Conservation (phyloP, 2,888 invertebrate species). For the Apamea anceps region DNA sequence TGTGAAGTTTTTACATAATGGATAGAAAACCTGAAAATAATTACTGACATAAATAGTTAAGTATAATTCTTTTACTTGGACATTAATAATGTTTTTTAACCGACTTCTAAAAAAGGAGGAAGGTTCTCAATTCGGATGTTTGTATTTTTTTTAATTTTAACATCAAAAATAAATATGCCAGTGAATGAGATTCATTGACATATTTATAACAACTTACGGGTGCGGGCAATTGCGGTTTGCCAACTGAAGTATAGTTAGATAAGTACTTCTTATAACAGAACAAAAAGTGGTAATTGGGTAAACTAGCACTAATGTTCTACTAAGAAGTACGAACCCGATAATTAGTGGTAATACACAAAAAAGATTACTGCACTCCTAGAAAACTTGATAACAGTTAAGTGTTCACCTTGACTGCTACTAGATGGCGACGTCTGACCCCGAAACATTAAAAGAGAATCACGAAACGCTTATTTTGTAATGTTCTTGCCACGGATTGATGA, state of each 20-base stretch:
- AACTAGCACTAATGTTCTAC: not conserved
- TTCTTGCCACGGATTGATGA: constrained; percentile 53
- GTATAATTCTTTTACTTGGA: not conserved
- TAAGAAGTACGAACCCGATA: constrained; percentile 16
- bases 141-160: too few species aligned
- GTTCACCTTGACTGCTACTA: constrained; percentile 63
- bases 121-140: too few species aligned
- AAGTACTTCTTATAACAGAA: not conserved
- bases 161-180: not conserved
- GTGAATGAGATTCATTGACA: not conserved
- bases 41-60: too few species aligned
- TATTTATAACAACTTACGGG: not conserved
- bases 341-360: constrained; percentile 44
- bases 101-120: too few species aligned
- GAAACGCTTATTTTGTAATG: constrained; percentile 60
- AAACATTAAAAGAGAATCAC: constrained; percentile 65
- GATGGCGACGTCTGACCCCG: constrained; percentile 60
- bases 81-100: not conserved
- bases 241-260: not conserved
- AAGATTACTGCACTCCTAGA: constrained; percentile 26
- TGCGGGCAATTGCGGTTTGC: not conserved
- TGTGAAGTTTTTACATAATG: not conserved
- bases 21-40: not conserved
- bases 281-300: not conserved
- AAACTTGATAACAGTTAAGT: constrained; percentile 49